These are phyloP conservation scores for Batillaria attramentaria DNA, from an alignment of 1,140 invertebrate species.

Conservation along the genomic window DNA sequence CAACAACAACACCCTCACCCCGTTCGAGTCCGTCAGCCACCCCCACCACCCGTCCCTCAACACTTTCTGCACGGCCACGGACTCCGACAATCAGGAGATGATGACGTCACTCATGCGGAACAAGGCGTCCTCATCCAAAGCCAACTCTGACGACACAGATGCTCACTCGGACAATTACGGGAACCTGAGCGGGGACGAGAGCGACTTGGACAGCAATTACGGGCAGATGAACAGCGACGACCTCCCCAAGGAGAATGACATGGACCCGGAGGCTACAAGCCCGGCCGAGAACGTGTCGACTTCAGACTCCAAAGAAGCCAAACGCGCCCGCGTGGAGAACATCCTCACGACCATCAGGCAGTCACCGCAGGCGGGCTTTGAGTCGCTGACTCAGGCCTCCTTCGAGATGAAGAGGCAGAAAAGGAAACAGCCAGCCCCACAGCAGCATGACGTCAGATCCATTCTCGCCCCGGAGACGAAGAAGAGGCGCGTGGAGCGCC, in stretches of 20 bases:
- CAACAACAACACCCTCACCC: slow-evolving; percentile 68
- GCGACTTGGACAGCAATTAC: slow-evolving; percentile 38
- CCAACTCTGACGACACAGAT: slow-evolving; percentile 44
- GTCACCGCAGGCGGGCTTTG: slow-evolving; percentile 77
- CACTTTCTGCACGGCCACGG: slow-evolving; percentile 59
- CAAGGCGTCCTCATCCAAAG: slow-evolving; percentile 35
- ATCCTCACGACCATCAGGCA: slow-evolving; percentile 93
- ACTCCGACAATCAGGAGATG: slow-evolving; percentile 64
- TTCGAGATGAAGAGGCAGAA: slow-evolving; percentile 88
- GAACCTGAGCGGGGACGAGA: slow-evolving; percentile 55
- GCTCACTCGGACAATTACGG: slow-evolving; percentile 43
- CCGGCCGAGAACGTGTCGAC: slow-evolving; percentile 46
- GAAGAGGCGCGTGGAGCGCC: slow-evolving; percentile 77
- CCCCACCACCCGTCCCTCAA: slow-evolving; percentile 53
- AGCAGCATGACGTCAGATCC: slow-evolving; percentile 83
- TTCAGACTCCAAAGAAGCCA: slow-evolving; percentile 78
- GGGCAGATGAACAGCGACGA: slow-evolving; percentile 46
- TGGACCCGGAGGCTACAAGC: slow-evolving; percentile 46
- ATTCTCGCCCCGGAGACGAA: slow-evolving; percentile 63
- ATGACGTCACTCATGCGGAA: slow-evolving; percentile 28
- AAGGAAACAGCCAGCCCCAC: slow-evolving; percentile 96
- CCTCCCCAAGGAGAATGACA: slow-evolving; percentile 27
- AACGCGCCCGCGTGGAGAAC: slow-evolving; percentile 93
- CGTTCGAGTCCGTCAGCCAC: slow-evolving; percentile 51
- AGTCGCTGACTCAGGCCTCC: slow-evolving; percentile 39